Conservation (phyloP, 2,888 invertebrate genomes). For the Tenthredo amoena region DNA sequence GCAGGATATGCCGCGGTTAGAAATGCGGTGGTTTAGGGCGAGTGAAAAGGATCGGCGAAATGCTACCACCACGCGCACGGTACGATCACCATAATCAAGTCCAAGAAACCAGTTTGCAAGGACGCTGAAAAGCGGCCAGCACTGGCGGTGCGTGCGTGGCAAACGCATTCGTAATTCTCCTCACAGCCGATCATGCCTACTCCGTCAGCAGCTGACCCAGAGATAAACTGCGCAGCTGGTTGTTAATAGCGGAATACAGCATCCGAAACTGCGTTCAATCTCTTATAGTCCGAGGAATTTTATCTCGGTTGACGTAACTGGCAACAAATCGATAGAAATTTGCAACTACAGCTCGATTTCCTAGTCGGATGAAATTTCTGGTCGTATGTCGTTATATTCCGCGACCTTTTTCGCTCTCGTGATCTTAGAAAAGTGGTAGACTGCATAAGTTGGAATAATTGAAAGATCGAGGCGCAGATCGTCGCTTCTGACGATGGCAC, state of each 20-base stretch:
- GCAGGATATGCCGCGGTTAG: background rate
- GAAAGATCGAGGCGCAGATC: background rate
- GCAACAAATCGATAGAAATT: background rate
- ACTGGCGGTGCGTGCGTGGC: constrained; percentile 61
- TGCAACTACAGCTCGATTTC: background rate
- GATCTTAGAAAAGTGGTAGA: background rate
- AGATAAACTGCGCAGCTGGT: constrained; percentile 53
- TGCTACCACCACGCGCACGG: constrained; percentile 69
- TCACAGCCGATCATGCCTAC: constrained; percentile 49
- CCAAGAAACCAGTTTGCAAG: constrained; percentile 77
- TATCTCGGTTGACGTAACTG: background rate
- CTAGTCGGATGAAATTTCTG: background rate
- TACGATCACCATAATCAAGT: constrained; percentile 77
- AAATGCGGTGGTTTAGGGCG: background rate
- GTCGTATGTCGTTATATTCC: background rate
- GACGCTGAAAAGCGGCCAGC: constrained; percentile 72
- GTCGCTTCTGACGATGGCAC: background rate
- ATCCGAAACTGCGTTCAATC: background rate
- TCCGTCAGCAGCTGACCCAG: constrained; percentile 64
- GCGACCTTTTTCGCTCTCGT: background rate
- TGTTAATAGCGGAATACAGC: constrained; percentile 13
- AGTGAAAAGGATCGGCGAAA: constrained; percentile 66
- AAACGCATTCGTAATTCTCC: constrained; percentile 72
- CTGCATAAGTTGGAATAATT: background rate
- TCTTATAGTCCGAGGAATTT: background rate